A percentile compares a stretch with the other conserved stretches of the same genome.
phyloP scores from a whole-genome alignment of 2,797 vertebrate genomes.

The Glossophaga mutica region DNA sequence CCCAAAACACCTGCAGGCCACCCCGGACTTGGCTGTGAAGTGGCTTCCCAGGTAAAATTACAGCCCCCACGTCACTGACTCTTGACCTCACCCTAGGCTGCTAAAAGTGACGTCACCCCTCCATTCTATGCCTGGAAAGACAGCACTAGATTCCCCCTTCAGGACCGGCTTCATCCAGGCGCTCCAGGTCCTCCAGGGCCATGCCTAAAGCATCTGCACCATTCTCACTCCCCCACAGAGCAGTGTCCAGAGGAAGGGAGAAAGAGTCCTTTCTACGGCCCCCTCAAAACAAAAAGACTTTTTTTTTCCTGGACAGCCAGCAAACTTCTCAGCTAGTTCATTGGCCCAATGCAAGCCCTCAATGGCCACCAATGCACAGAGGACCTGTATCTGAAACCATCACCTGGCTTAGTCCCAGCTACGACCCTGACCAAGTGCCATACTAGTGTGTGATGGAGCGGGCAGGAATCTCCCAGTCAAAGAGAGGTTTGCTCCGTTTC shows the following conservation, averaged over 20 bases:
- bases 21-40: neutral
- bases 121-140: neutral
- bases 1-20: neutral
- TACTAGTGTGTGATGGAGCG: neutral
- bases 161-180: neutral
- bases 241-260: neutral
- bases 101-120: neutral
- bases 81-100: neutral
- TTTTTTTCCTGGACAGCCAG: neutral
- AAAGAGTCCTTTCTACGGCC: no score
- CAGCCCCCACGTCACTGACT: neutral
- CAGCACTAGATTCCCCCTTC: neutral
- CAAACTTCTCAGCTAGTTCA: neutral
- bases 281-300: neutral
- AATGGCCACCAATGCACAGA: neutral
- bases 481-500: neutral
- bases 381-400: neutral
- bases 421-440: neutral
- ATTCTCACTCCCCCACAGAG: neutral
- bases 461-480: neutral
- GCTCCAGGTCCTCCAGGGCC: neutral
- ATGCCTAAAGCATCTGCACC: neutral
- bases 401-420: neutral
- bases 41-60: neutral
- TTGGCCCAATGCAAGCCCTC: neutral